Conservation (phyloP, 2,797 vertebrate genomes). For the Mico argentatus region DNA sequence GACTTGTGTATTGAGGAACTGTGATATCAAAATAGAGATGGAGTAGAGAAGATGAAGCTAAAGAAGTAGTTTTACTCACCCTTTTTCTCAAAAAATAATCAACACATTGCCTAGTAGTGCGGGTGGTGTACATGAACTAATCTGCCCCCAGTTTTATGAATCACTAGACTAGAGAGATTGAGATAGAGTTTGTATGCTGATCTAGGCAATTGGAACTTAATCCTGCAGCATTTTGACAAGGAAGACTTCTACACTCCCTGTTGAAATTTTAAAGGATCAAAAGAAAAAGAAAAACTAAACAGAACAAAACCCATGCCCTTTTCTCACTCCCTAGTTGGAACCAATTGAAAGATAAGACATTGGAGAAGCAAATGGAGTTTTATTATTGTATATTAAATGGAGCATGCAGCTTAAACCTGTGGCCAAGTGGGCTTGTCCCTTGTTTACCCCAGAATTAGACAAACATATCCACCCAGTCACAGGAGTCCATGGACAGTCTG, state of each 20-base stretch:
- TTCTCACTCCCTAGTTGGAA: neutral
- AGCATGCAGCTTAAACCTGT: constrained; percentile 9
- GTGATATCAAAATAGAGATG: neutral
- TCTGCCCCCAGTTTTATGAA: neutral
- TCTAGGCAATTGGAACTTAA: neutral
- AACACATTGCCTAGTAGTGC: neutral
- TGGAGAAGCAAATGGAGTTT: neutral
- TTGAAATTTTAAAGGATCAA: neutral
- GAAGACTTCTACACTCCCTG: neutral
- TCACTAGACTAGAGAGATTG: neutral
- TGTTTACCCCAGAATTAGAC: neutral
- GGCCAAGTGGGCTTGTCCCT: neutral
- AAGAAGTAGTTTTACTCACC: neutral
- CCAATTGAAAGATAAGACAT: neutral
- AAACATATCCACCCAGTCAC: neutral
- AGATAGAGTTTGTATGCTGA: neutral
- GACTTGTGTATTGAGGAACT: neutral
- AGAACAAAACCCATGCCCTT: neutral
- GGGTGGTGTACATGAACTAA: neutral
- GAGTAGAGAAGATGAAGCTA: neutral
- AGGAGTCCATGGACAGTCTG: neutral
- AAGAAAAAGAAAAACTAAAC: neutral
- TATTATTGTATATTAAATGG: neutral
- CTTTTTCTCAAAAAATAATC: neutral
- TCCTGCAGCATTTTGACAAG: neutral